Evolutionary conservation across 1,140 invertebrate genomes (phyloP).

Genomic region (Hypsibius dujardini): DNA sequence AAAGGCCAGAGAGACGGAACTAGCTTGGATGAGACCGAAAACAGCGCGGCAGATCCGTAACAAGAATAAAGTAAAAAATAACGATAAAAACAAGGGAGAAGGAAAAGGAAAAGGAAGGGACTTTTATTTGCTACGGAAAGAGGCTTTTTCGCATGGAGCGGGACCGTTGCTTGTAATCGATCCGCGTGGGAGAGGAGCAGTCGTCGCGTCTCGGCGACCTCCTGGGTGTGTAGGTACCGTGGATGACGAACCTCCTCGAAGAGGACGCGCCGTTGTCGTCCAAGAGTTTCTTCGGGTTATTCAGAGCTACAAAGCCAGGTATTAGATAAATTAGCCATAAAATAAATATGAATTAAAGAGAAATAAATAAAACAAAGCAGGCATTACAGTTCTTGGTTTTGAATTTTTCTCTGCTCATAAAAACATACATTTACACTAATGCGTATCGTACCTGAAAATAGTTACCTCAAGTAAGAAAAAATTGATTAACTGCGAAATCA

Average conservation of each 20-base stretch:
- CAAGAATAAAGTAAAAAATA: too few relatives aligned
- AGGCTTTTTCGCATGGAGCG: neutral
- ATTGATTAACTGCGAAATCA: too few relatives aligned
- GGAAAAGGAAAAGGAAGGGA: too few relatives aligned
- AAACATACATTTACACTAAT: too few relatives aligned
- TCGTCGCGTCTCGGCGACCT: neutral
- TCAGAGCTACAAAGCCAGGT: neutral
- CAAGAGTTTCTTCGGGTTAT: neutral
- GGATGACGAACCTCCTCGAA: neutral
- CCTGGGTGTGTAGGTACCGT: conserved; percentile 5
- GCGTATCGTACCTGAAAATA: too few relatives aligned
- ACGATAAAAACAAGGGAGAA: too few relatives aligned
- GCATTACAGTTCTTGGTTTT: too few relatives aligned
- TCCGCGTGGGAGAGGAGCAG: neutral
- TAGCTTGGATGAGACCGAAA: too few relatives aligned
- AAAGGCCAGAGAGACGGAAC: too few relatives aligned
- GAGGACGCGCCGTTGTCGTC: neutral
- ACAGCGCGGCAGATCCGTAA: too few relatives aligned
- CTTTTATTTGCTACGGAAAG: neutral
- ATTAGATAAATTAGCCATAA: neutral
- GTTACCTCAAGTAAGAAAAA: too few relatives aligned
- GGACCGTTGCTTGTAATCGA: neutral
- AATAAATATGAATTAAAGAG: neutral
- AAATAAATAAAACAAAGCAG: neutral
- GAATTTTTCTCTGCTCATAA: too few relatives aligned